A percentile compares a stretch with the other conserved stretches of the same genome.
Conservation (phyloP, 2,888 invertebrate genomes). For the Drosophila acutilabella region DNA sequence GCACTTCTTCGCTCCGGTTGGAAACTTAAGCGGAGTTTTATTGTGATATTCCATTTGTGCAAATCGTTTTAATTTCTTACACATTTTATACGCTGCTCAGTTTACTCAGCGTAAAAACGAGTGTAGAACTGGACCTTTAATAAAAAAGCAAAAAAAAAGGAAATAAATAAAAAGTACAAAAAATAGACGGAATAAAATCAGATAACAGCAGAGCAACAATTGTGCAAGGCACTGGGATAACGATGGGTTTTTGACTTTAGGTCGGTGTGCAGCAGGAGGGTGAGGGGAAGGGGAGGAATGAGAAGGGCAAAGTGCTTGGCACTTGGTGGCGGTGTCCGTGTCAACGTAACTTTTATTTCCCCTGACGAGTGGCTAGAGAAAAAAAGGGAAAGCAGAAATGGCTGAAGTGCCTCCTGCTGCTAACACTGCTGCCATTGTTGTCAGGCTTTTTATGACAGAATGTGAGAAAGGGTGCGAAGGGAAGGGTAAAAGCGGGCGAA, state of each 20-base stretch:
- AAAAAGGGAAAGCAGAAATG: constrained; percentile 14
- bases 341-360: constrained; percentile 79
- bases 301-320: constrained; percentile 62
- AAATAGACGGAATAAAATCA: constrained; percentile 34
- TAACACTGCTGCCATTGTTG: constrained; percentile 54
- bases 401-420: constrained; percentile 26
- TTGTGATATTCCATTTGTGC: constrained; percentile 27
- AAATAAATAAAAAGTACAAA: no score
- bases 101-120: constrained; percentile 30
- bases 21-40: constrained; percentile 10
- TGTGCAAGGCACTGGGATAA: constrained; percentile 31
- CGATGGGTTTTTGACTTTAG: constrained; percentile 39
- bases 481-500: constrained; percentile 27
- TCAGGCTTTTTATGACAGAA: constrained; percentile 65
- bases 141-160: constrained; percentile 4
- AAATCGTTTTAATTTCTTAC: constrained; percentile 75
- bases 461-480: constrained; percentile 23
- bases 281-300: background rate
- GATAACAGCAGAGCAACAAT: constrained; percentile 46
- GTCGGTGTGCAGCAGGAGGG: background rate
- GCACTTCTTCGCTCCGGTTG: constrained; percentile 16
- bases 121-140: constrained; percentile 19
- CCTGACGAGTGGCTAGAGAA: constrained; percentile 58
- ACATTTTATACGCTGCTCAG: constrained; percentile 63
- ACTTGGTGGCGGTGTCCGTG: constrained; percentile 73